Evolutionary conservation across 2,113 vertebrate species (phyloP), one percentile per base, ranked within the genome.

Genomic region (Neoarius graeffei): DNA sequence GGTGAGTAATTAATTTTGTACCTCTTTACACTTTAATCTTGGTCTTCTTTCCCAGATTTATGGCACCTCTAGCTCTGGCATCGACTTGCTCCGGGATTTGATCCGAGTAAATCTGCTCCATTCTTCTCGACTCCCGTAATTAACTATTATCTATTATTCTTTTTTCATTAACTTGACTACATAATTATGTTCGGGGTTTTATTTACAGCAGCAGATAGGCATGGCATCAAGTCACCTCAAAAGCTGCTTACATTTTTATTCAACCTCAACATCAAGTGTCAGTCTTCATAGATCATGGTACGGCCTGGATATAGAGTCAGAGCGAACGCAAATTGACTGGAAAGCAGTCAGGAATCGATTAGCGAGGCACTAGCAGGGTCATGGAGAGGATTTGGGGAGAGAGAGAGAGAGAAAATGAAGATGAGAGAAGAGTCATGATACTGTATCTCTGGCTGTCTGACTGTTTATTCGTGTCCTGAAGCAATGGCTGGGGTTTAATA

Each of bases 361-460:
- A 71, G 14, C 19, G 27, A 71, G 54, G 20, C 80, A 27, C 57
- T 9, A n/a, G 35, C 76, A 20, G 30, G 54, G 52, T 87, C 64
- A 56, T 9, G 27, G 48, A 8, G 67, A 83, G 54, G 74, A 62
- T 57, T 59, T 27, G 5, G 64, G 77, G 48, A 69, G 9, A 82
- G 81, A 8, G 23, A 81, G 81, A 8, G 56, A 27, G 25, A 42
- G 42, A 19, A 64, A 66, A 35, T 30, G 14, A 73, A 20, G 23
- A 6, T 50, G 20, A 8, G 62, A 48, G 59, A 35, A 17, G 82
- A 62, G 85, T 27, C 62, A 8, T 42, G 42, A 42, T 42, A 42
- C 82, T n/a, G 54, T 79, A 84, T 30, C 19, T 87, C 83, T 85
- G 88, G 81, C 87, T 76, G 74, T 90, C 87, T 93, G 87, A 89